Percentiles rank a stretch among this genome's conserved stretches.
Evolutionary conservation across 2,888 invertebrate genomes (phyloP).

Genomic region (Dicycla oo): DNA sequence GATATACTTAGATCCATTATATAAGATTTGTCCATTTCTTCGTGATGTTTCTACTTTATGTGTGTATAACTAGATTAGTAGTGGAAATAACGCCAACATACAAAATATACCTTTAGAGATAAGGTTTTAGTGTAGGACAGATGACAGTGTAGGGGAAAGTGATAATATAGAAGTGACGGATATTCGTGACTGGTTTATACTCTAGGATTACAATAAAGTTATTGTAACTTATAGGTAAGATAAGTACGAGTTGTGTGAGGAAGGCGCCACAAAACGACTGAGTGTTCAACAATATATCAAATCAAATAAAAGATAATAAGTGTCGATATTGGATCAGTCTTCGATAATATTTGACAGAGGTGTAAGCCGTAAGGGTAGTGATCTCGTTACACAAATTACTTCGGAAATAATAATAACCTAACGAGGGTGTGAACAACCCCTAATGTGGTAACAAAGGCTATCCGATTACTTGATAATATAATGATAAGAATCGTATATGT

Average conservation of each 20-base stretch:
- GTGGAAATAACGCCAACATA: conserved; percentile 73
- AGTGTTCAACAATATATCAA: conserved; percentile 58
- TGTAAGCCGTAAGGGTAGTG: conserved; percentile 9
- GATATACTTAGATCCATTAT: conserved; percentile 58
- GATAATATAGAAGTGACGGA: conserved; percentile 73
- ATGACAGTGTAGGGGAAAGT: conserved; percentile 71
- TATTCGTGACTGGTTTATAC: conserved; percentile 76
- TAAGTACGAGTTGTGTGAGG: conserved; percentile 45
- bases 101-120: conserved; percentile 67
- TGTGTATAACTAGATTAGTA: conserved; percentile 57
- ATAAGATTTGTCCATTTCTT: conserved; percentile 58
- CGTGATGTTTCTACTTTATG: conserved; percentile 57
- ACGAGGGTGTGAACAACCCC: conserved; percentile 17
- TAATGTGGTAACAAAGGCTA: conserved; percentile 29
- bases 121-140: conserved; percentile 66
- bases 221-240: conserved; percentile 59
- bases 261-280: conserved; percentile 55
- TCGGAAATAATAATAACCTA: conserved; percentile 36
- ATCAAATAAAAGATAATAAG: conserved; percentile 43
- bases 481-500: conserved; percentile 38
- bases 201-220: conserved; percentile 67
- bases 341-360: conserved; percentile 44
- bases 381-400: conserved; percentile 48
- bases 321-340: conserved; percentile 46
- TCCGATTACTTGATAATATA: conserved; percentile 41